A percentile compares a stretch with the other conserved stretches of the same genome.
Conservation (phyloP, 1,140 invertebrate species). For the Zaprionus ghesquierei region DNA sequence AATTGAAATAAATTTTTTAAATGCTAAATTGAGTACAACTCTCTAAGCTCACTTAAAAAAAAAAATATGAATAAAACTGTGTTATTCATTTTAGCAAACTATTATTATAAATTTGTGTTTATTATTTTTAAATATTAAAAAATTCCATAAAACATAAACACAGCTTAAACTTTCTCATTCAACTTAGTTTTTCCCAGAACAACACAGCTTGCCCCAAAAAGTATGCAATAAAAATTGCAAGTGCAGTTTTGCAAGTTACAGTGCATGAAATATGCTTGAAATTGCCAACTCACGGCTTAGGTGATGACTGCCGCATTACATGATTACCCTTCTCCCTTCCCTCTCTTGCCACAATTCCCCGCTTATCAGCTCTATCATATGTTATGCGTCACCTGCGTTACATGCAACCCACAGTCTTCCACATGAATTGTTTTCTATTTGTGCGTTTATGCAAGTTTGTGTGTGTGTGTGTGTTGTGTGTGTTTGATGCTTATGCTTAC, state of each 20-base stretch:
- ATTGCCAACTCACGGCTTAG: conserved; percentile 4
- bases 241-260: neutral
- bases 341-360: neutral
- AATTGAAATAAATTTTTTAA: no score
- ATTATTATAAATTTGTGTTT: no score
- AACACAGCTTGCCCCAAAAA: neutral
- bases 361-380: neutral
- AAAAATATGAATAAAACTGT: no score
- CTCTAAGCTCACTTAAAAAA: no score
- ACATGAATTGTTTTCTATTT: conserved; percentile 43
- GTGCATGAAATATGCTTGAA: neutral
- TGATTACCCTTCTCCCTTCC: neutral
- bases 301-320: conserved; percentile 6
- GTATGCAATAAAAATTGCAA: neutral
- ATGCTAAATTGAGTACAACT: no score
- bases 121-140: neutral
- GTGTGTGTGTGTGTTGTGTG: conserved; percentile 1
- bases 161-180: neutral
- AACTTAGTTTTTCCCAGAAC: neutral
- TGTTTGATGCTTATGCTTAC: conserved; percentile 49
- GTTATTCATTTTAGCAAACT: no score
- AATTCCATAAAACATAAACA: neutral
- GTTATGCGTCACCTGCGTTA: conserved; percentile 32
- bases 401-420: conserved; percentile 44
- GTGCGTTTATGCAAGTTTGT: neutral